phyloP scores from a whole-genome alignment of 2,113 vertebrate species.

The Anas platyrhynchos region DNA sequence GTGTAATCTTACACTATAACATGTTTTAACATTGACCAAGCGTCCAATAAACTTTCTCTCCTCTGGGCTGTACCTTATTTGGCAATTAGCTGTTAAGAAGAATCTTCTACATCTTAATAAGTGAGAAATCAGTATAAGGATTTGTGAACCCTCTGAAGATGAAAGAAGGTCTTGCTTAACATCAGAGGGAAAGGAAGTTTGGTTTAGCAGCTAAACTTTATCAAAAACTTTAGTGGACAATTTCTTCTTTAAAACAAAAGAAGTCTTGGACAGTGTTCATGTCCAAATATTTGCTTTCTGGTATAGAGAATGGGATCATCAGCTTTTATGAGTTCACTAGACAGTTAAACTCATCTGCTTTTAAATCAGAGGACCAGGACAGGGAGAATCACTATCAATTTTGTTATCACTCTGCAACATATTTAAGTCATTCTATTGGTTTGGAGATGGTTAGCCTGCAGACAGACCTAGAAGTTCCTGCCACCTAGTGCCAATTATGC shows the following conservation, averaged over 20 bases:
- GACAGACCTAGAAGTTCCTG: neutral
- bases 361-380: neutral
- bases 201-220: neutral
- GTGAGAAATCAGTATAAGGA: neutral
- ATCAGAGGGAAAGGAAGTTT: neutral
- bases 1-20: neutral
- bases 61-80: neutral
- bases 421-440: fast-evolving
- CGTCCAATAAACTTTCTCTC: neutral
- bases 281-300: neutral
- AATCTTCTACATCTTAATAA: neutral
- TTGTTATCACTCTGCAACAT: neutral
- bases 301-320: neutral
- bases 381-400: neutral
- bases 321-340: neutral
- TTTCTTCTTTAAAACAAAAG: neutral
- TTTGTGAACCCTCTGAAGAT: neutral
- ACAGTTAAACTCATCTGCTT: neutral
- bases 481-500: neutral
- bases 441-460: neutral
- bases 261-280: neutral
- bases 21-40: neutral
- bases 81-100: neutral
- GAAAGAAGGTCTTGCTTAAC: neutral
- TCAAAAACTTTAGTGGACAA: neutral